phyloP scores from a whole-genome alignment of 1,140 invertebrate genomes.

The Rhopalosiphum padi region DNA sequence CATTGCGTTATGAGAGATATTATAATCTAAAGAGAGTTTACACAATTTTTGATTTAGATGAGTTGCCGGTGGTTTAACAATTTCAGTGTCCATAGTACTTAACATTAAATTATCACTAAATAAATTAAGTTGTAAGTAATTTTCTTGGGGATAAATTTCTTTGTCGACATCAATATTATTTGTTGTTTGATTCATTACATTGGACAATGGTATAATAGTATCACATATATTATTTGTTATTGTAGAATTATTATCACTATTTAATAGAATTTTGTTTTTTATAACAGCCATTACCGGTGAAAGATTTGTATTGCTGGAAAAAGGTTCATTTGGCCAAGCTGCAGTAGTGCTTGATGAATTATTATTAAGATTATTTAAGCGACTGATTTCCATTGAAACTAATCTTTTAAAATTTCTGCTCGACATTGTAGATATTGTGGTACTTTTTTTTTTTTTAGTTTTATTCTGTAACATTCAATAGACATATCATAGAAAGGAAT shows the following conservation, averaged over 20 bases:
- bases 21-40: neutral
- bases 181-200: too few species aligned
- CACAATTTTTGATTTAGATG: neutral
- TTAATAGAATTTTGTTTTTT: too few species aligned
- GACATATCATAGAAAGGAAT: neutral
- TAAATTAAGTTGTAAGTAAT: too few species aligned
- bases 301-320: too few species aligned
- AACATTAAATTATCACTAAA: neutral
- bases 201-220: too few species aligned
- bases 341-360: too few species aligned
- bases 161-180: too few species aligned
- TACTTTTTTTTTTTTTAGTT: neutral
- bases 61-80: neutral
- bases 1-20: neutral
- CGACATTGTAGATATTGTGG: neutral
- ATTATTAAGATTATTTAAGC: neutral
- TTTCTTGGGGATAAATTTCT: too few species aligned
- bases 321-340: too few species aligned
- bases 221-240: too few species aligned
- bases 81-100: neutral
- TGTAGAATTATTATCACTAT: too few species aligned
- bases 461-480: slow-evolving; percentile 7
- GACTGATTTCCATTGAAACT: neutral
- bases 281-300: too few species aligned
- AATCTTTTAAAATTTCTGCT: neutral